Conservation (phyloP, 2,113 vertebrate genomes). For the Cyanoderma ruficeps region DNA sequence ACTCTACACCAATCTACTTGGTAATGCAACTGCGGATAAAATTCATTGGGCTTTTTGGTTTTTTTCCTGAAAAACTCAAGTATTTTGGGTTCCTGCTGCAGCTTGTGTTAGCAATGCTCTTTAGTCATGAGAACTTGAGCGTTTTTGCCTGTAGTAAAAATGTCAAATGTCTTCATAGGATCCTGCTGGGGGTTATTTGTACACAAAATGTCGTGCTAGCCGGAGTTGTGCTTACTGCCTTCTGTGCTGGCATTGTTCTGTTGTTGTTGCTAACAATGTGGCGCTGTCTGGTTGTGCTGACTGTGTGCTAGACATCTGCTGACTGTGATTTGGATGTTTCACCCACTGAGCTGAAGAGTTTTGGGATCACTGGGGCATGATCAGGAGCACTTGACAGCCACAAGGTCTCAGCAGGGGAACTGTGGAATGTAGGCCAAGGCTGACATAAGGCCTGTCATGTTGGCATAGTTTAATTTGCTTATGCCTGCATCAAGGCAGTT, state of each 20-base stretch:
- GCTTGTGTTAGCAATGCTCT: not conserved
- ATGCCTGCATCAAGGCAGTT: not conserved
- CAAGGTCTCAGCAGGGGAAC: constrained; percentile 2
- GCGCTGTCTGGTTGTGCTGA: constrained; percentile 9
- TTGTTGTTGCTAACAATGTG: not conserved
- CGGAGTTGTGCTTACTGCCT: not conserved
- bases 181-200: not conserved
- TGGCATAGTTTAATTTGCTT: not conserved
- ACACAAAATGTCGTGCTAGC: not conserved
- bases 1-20: not conserved
- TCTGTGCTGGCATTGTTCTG: not conserved
- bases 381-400: constrained; percentile 51
- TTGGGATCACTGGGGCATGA: constrained; percentile 49
- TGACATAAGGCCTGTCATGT: not conserved
- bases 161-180: not conserved
- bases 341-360: constrained; percentile 34
- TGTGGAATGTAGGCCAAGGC: not conserved
- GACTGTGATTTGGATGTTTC: not conserved
- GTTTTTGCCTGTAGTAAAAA: not conserved
- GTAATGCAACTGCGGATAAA: not conserved
- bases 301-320: constrained; percentile 54
- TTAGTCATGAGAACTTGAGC: not conserved
- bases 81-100: not conserved
- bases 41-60: too few species aligned
- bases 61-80: not conserved